Percentiles rank a stretch among this genome's conserved stretches.
phyloP scores from a whole-genome alignment of 2,888 invertebrate genomes.

The Muscina levida region DNA sequence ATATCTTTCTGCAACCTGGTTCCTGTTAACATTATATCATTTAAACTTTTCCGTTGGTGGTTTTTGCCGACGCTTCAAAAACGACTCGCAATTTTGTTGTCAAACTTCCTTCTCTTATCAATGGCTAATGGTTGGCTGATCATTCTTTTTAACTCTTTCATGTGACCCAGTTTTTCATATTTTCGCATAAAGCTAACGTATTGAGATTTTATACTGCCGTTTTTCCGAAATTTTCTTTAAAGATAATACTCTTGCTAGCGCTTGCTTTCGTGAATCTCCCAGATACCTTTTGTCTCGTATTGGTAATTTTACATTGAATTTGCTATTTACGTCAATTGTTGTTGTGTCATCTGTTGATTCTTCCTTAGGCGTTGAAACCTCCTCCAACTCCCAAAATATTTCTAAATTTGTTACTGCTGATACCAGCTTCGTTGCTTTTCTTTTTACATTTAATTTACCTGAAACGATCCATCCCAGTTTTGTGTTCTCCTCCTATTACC shows the following conservation, averaged over 20 bases:
- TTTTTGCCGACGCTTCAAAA: too few species aligned
- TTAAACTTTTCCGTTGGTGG: conserved; percentile 67
- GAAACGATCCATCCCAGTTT: conserved; percentile 59
- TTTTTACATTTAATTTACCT: conserved; percentile 19
- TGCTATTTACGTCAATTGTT: conserved; percentile 19
- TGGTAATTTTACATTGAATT: conserved; percentile 50
- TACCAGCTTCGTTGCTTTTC: neutral
- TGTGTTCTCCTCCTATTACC: conserved; percentile 29
- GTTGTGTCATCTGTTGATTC: conserved; percentile 38
- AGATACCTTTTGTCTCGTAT: conserved; percentile 40
- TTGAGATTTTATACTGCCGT: neutral
- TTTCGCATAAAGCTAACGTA: conserved; percentile 53
- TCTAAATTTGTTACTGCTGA: conserved; percentile 43
- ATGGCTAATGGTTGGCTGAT: conserved; percentile 43
- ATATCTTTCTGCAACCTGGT: conserved; percentile 70
- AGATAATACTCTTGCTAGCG: conserved; percentile 43
- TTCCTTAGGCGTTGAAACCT: conserved; percentile 17
- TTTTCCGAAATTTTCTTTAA: conserved; percentile 39
- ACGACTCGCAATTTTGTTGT: conserved; percentile 57
- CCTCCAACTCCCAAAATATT: conserved; percentile 57
- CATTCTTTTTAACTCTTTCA: neutral
- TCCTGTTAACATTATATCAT: conserved; percentile 69
- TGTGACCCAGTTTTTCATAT: conserved; percentile 28
- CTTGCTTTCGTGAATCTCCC: conserved; percentile 36
- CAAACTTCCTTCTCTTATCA: conserved; percentile 39